Evolutionary conservation across 1,140 invertebrate species (phyloP), one percentile per base, ranked within the genome.

Genomic region (Apis dorsata): DNA sequence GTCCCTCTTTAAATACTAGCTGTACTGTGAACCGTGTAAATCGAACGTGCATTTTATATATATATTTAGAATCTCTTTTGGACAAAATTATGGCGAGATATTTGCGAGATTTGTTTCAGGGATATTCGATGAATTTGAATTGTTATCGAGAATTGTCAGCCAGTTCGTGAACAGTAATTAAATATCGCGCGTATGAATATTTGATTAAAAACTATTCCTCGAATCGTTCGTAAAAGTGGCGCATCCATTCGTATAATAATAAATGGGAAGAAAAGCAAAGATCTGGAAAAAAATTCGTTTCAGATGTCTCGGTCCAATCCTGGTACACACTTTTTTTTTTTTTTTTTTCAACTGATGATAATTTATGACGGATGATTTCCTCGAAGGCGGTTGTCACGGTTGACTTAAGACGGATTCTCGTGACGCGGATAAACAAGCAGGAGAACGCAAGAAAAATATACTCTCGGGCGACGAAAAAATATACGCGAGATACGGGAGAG

Each of bases 351-450:
- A 83, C 55, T 88, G 24, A 88, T 86, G 87, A 78, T 88, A 88
- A 88, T 88, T 88, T 86, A 88, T 88, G 87, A 81, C 17, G 57
- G 69, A 57, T 62, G 81, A 12, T 75, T 24, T 24, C 55, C 66
- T 81, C 77, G 79, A 34, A 28, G 49, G 55, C 15, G 34, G 2
- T 44, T 62, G 87, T 85, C 87, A 83, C 83, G 79, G 71, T 72
- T 62, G 66, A 60, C 72, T 76, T 69, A 51, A 28, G 65, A 71
- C 66, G 44, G 81, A 84, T 84, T 84, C 71, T 75, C 53, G 68
- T 74, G 78, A 88, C 79, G 76, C 28, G 76, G 53, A 59, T 72
- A 75, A 87, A 81, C 21, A 65, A 60, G 24, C 53, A 34, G 44
- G 59, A 81, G 53, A 87, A 83, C 69, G 44, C 65, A 63, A 75